A percentile compares a stretch with the other conserved stretches of the same genome.
phyloP scores from a whole-genome alignment of 1,140 invertebrate species.

The Cotesia glomerata region DNA sequence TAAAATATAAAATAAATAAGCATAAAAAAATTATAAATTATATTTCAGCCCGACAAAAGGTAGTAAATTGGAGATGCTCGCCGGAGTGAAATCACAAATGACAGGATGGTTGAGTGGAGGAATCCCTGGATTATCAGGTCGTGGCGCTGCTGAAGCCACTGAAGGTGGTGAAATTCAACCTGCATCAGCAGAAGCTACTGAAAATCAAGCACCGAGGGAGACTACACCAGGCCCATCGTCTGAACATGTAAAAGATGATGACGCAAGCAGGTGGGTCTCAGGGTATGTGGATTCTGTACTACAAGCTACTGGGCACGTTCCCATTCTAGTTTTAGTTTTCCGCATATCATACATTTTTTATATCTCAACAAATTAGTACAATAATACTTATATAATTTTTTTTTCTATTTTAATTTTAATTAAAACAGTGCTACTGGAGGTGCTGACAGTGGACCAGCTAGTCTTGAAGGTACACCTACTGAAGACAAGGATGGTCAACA shows the following conservation, averaged over 20 bases:
- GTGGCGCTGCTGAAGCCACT: slow-evolving; percentile 53
- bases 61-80: slow-evolving; percentile 78
- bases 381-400: slow-evolving; percentile 25
- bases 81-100: slow-evolving; percentile 82
- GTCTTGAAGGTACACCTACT: slow-evolving; percentile 75
- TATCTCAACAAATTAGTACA: not conserved
- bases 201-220: slow-evolving; percentile 59
- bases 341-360: slow-evolving; percentile 20
- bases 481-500: slow-evolving; percentile 78
- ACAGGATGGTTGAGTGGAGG: slow-evolving; percentile 79
- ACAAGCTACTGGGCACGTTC: slow-evolving; percentile 31
- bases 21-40: not conserved
- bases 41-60: slow-evolving; percentile 71
- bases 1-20: not conserved
- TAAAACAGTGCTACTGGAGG: slow-evolving; percentile 79
- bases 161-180: slow-evolving; percentile 54
- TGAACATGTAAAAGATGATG: slow-evolving; percentile 74
- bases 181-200: slow-evolving; percentile 54
- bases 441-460: slow-evolving; percentile 80
- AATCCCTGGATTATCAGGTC: slow-evolving; percentile 70
- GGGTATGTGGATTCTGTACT: slow-evolving; percentile 48
- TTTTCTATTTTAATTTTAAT: slow-evolving; percentile 14
- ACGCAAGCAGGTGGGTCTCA: slow-evolving; percentile 69
- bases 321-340: slow-evolving; percentile 18
- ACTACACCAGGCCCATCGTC: slow-evolving; percentile 60